Conservation (phyloP, 2,113 vertebrate species). For the Syrrhaptes paradoxus region DNA sequence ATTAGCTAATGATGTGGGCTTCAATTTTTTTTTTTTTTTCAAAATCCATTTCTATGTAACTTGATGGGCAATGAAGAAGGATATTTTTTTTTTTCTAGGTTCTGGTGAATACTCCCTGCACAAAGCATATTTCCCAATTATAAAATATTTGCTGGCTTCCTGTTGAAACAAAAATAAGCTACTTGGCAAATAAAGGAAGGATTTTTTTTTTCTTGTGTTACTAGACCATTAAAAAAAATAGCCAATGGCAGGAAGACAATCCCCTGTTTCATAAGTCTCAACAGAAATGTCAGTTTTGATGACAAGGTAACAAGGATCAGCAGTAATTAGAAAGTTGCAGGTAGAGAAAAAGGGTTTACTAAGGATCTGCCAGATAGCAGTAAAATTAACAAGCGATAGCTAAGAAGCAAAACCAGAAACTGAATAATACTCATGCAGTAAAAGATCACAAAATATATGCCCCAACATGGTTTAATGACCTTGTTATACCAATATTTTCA, state of each 20-base stretch:
- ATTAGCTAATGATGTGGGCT: background rate
- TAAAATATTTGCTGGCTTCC: background rate
- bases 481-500: background rate
- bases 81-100: background rate
- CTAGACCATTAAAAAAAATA: background rate
- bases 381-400: background rate
- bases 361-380: background rate
- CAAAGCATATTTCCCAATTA: background rate
- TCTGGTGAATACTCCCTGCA: background rate
- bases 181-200: background rate
- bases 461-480: background rate
- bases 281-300: background rate
- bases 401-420: background rate
- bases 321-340: background rate
- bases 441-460: background rate
- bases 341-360: background rate
- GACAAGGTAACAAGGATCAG: background rate
- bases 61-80: background rate
- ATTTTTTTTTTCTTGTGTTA: background rate
- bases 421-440: background rate
- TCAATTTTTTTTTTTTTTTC: no score
- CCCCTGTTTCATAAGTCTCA: background rate
- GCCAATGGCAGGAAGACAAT: background rate
- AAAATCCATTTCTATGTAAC: background rate
- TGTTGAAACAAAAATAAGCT: background rate